Conservation (phyloP, 2,797 vertebrate genomes). For the Lepus oiostolus region DNA sequence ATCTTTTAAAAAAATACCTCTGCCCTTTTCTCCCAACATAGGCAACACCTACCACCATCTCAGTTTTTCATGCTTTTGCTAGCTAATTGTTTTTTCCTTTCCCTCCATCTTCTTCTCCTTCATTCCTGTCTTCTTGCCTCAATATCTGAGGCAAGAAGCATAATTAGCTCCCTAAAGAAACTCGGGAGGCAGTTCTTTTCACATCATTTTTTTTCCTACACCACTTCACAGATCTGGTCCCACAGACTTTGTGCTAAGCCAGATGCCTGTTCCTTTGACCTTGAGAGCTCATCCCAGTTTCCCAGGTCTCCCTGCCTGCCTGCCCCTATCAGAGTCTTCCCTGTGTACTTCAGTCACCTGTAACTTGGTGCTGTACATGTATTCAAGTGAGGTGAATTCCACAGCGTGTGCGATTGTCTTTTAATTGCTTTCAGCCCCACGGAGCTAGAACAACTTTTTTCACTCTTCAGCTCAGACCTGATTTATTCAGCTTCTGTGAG, state of each 20-base stretch:
- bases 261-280: neutral
- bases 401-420: neutral
- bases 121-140: neutral
- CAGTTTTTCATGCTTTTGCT: neutral
- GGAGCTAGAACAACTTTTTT: slow-evolving; percentile 51
- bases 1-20: neutral
- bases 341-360: neutral
- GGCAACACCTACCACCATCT: neutral
- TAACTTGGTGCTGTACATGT: neutral
- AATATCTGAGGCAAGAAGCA: neutral
- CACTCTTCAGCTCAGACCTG: slow-evolving; percentile 58
- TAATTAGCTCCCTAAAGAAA: neutral
- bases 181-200: neutral
- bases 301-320: neutral
- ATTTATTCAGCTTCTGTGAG: slow-evolving; percentile 69
- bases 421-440: slow-evolving; percentile 39
- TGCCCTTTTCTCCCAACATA: neutral
- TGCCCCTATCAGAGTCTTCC: neutral
- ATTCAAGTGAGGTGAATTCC: neutral
- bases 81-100: too few relatives aligned
- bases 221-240: neutral
- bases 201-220: neutral
- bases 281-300: neutral
- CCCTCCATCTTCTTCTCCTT: neutral
- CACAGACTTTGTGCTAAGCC: neutral